A percentile compares a stretch with the other conserved stretches of the same genome.
Evolutionary conservation across 1,140 invertebrate genomes (phyloP).

Genomic region (Leptinotarsa undecemlineata): DNA sequence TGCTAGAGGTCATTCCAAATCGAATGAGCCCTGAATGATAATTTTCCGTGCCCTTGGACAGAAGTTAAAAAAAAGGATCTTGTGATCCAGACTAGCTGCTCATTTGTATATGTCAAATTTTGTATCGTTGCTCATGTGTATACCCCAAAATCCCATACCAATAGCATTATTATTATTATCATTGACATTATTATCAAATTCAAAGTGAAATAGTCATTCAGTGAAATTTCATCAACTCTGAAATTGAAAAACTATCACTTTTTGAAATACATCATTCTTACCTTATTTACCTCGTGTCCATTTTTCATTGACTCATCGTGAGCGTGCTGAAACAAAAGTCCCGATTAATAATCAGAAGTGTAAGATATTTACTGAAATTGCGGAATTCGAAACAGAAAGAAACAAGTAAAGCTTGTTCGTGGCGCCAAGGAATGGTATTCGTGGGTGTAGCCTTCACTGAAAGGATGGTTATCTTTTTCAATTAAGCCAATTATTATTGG

Average conservation of each 20-base stretch:
- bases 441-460: not conserved
- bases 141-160: too few relatives aligned
- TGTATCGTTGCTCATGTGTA: too few relatives aligned
- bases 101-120: too few relatives aligned
- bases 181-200: too few relatives aligned
- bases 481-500: not conserved
- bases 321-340: slow-evolving; percentile 56
- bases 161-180: too few relatives aligned
- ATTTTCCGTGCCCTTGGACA: too few relatives aligned
- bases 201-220: too few relatives aligned
- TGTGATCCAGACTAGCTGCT: too few relatives aligned
- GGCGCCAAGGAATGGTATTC: not conserved
- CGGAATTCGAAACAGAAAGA: not conserved
- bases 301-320: slow-evolving; percentile 53
- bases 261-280: slow-evolving; percentile 38
- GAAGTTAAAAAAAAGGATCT: too few relatives aligned
- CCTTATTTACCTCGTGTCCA: slow-evolving; percentile 53
- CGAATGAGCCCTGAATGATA: too few relatives aligned
- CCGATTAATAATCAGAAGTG: slow-evolving; percentile 1
- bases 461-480: slow-evolving; percentile 14
- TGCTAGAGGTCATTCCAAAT: too few relatives aligned
- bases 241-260: not conserved
- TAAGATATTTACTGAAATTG: not conserved
- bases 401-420: not conserved
- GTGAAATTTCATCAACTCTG: too few relatives aligned